phyloP scores from a whole-genome alignment of 2,888 invertebrate genomes.

The Meliscaeva auricollis region DNA sequence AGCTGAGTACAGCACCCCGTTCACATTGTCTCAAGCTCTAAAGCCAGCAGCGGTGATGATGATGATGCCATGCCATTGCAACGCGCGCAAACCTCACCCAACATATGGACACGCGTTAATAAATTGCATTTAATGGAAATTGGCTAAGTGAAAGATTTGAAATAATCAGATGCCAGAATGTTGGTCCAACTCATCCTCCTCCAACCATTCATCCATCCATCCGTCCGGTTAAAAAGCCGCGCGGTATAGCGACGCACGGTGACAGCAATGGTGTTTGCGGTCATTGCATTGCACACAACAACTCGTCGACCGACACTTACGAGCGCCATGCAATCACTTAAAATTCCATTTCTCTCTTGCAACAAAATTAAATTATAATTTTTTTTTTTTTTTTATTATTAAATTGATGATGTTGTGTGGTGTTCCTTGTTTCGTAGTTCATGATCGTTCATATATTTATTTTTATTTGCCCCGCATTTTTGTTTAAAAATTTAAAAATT shows the following conservation, averaged over 20 bases:
- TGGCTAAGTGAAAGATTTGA: slow-evolving; percentile 75
- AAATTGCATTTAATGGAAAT: slow-evolving; percentile 76
- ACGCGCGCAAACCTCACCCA: slow-evolving; percentile 36
- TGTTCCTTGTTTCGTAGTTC: slow-evolving; percentile 43
- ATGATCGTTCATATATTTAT: slow-evolving; percentile 32
- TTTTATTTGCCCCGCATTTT: slow-evolving; percentile 63
- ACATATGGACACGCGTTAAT: slow-evolving; percentile 74
- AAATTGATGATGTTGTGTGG: slow-evolving; percentile 47
- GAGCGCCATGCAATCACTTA: slow-evolving; percentile 73
- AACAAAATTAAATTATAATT: slow-evolving; percentile 48
- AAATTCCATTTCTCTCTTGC: slow-evolving; percentile 62
- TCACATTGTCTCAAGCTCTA: slow-evolving; percentile 65
- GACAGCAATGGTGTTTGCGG: slow-evolving; percentile 2
- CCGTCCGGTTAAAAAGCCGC: slow-evolving; percentile 21
- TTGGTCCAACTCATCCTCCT: background rate
- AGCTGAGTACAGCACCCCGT: slow-evolving; percentile 35
- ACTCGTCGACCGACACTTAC: slow-evolving; percentile 46
- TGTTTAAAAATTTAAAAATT: slow-evolving; percentile 66
- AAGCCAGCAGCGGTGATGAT: background rate
- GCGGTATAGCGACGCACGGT: background rate
- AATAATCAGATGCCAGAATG: slow-evolving; percentile 61
- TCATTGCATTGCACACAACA: slow-evolving; percentile 43
- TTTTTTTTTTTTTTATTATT: slow-evolving; percentile 1
- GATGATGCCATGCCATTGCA: slow-evolving; percentile 19
- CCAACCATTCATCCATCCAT: slow-evolving; percentile 10